Percentiles rank a stretch among this genome's conserved stretches.
phyloP scores from a whole-genome alignment of 2,113 vertebrate genomes.

The Stictonetta naevosa region DNA sequence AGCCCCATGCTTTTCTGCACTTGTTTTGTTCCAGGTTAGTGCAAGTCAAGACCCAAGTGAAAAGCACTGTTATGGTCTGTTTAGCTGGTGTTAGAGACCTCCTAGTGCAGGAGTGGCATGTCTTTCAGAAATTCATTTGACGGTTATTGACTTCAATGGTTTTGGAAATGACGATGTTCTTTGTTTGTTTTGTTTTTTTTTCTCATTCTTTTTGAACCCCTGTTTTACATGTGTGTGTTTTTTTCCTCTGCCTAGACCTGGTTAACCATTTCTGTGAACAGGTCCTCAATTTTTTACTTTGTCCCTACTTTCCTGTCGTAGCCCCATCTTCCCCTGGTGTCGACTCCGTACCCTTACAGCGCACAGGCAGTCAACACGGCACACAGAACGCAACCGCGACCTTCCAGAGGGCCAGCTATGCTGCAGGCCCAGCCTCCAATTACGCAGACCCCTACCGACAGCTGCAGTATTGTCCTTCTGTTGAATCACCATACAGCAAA shows the following conservation, averaged over 20 bases:
- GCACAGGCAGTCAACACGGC: slow-evolving; percentile 91
- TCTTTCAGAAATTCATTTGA: not conserved
- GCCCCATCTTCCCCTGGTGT: slow-evolving; percentile 99
- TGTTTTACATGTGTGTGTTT: slow-evolving; percentile 74
- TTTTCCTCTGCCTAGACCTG: slow-evolving; percentile 86
- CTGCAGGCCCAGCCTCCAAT: slow-evolving; percentile 87
- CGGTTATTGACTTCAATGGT: not conserved
- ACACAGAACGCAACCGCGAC: slow-evolving; percentile 86
- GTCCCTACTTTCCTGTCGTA: slow-evolving; percentile 97
- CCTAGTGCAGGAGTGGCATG: not conserved
- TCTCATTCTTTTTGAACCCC: slow-evolving; percentile 78
- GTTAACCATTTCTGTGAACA: slow-evolving; percentile 92
- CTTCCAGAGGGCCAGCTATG: slow-evolving; percentile 95
- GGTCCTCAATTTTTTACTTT: slow-evolving; percentile 97
- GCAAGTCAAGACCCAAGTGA: not conserved
- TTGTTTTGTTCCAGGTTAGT: not conserved
- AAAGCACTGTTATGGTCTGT: not conserved
- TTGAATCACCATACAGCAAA: slow-evolving; percentile 99
- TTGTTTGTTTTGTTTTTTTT: slow-evolving; percentile 60
- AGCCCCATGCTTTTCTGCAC: not conserved
- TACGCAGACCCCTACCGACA: slow-evolving; percentile 97
- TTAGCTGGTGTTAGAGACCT: not conserved
- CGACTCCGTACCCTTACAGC: slow-evolving; percentile 99
- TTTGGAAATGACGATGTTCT: slow-evolving; percentile 67
- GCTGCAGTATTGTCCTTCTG: slow-evolving; percentile 97